Conservation (phyloP, 2,113 vertebrate genomes). For the human (Homo sapiens) region DNA sequence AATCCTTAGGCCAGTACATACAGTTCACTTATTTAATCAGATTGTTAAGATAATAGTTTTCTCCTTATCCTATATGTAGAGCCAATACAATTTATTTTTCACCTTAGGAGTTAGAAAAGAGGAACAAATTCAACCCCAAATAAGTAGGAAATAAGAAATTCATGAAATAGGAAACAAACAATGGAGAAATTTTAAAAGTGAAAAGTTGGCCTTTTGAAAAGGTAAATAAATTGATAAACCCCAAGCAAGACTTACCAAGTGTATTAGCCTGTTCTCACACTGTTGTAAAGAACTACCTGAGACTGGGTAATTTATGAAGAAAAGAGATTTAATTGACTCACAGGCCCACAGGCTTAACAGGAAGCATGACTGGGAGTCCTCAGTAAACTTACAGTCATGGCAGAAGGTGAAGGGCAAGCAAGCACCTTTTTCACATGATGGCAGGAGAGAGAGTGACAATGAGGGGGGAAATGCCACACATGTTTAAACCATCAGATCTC, state of each 20-base stretch:
- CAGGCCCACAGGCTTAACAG: too few species aligned
- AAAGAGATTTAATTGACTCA: too few species aligned
- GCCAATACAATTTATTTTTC: neutral
- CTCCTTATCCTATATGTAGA: neutral
- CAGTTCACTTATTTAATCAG: neutral
- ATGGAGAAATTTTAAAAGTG: neutral
- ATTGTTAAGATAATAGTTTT: neutral
- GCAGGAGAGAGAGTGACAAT: too few species aligned
- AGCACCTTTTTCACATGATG: too few species aligned
- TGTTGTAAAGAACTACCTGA: too few species aligned
- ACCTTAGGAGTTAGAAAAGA: slow-evolving; percentile 15
- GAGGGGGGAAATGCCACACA: too few species aligned
- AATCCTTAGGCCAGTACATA: neutral
- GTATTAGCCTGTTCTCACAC: too few species aligned
- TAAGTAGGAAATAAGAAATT: slow-evolving; percentile 27
- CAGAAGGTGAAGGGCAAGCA: too few species aligned
- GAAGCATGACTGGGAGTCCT: too few species aligned
- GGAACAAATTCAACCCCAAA: neutral
- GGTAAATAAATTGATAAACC: neutral
- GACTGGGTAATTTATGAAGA: too few species aligned
- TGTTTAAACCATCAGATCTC: too few species aligned
- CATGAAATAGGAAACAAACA: neutral
- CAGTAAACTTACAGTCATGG: too few species aligned
- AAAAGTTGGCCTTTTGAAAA: slow-evolving; percentile 40
- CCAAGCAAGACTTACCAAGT: neutral